Conservation (phyloP, 2,797 vertebrate species). For the Acanthopagrus latus region DNA sequence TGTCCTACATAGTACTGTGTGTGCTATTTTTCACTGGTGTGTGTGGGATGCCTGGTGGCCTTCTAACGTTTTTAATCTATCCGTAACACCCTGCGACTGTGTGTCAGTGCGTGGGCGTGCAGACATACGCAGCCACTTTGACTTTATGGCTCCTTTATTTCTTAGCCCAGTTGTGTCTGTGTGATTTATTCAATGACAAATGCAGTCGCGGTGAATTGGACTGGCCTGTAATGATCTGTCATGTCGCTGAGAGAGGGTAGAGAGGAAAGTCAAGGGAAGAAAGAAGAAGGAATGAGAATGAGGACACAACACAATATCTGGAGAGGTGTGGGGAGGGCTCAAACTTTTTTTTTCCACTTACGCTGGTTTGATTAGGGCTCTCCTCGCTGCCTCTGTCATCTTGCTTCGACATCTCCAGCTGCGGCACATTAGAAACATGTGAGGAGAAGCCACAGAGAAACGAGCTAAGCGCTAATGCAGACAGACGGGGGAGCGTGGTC, state of each 20-base stretch:
- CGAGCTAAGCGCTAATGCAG: constrained; percentile 29
- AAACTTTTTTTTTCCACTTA: constrained; percentile 72
- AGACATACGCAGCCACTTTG: constrained; percentile 48
- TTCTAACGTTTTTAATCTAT: constrained; percentile 62
- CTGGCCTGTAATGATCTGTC: constrained; percentile 80
- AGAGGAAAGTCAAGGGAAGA: constrained; percentile 36
- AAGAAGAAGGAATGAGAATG: constrained; percentile 17
- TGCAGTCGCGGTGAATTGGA: constrained; percentile 68
- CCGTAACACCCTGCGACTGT: constrained; percentile 48
- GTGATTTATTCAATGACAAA: constrained; percentile 83
- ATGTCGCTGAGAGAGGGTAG: constrained; percentile 63
- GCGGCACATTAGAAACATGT: constrained; percentile 62
- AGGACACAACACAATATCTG: constrained; percentile 34
- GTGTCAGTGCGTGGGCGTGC: constrained; percentile 45
- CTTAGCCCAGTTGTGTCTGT: constrained; percentile 71
- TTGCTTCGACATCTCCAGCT: constrained; percentile 81
- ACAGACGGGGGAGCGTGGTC: background rate
- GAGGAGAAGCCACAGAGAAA: constrained; percentile 49
- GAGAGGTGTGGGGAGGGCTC: constrained; percentile 22
- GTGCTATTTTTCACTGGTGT: constrained; percentile 39
- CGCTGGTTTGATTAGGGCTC: constrained; percentile 78
- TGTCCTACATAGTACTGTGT: constrained; percentile 55
- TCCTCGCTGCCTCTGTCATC: constrained; percentile 83
- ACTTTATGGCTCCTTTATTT: constrained; percentile 70
- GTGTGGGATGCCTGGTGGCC: constrained; percentile 62